Base-by-base conservation (phyloP, 1,140 invertebrate species). In the Diachasmimorpha longicaudata region DNA sequence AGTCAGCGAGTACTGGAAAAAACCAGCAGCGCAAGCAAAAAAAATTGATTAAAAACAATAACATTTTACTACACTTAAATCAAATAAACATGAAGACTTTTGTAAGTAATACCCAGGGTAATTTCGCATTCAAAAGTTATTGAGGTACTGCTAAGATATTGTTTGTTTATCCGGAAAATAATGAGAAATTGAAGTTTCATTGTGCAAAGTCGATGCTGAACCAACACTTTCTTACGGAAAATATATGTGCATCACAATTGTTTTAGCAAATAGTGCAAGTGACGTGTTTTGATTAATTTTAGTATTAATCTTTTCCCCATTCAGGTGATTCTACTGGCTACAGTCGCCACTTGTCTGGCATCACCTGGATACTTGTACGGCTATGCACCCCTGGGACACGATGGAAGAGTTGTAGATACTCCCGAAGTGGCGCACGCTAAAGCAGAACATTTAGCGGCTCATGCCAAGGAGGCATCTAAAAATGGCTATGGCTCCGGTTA, bases 361-460 rank as follows among this genome's bases (percentile, higher is more conserved):
- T 67, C 76, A 68, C 77, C 80, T 4, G 75, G 70, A 39, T 74
- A 71, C 16, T 16, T 39, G 6, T 39, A 11, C 10, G 19, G 52
- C 46, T n/a, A 25, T 13, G 79, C 79, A 8, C 79, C 79, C 21
- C 37, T 80, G 16, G 82, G 79, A 9, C 85, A 87, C 63, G 89
- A 90, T 66, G 90, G 89, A 13, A 85, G 89, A 13, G 90, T 90
- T 10, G 85, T 90, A 6, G 90, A 92, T 52, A 91, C 90, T 9
- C 90, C 90, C 48, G 91, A 91, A 77, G 91, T 91, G 4, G 89
- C 89, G 72, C 89, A 90, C 68, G 90, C 90, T 25, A 90, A 89
- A 81, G 88, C 89, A 46, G 87, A 85, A 9, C 91, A 92, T 80
- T 85, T 88, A 72, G 90, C 90, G 23, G 89, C 89, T 70, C 78